These are phyloP conservation scores for Ammodytes dubius DNA, from an alignment of 2,113 vertebrate species.

Conservation along the genomic window DNA sequence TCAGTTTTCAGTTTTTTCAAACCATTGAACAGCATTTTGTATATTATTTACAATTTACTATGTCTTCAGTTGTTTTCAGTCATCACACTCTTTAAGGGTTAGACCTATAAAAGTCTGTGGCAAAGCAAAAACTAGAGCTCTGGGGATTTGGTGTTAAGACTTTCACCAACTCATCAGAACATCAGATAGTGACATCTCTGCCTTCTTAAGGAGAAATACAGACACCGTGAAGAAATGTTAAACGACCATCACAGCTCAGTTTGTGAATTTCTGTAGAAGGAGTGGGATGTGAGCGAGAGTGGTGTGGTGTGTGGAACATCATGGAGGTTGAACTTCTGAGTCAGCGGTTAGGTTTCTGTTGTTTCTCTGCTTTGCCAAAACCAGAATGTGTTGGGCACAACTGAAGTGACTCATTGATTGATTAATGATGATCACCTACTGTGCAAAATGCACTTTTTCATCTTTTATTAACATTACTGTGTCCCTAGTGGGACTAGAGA, in stretches of 20 bases:
- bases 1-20: too few species aligned
- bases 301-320: not conserved
- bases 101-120: not conserved
- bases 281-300: not conserved
- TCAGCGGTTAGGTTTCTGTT: too few species aligned
- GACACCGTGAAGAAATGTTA: not conserved
- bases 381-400: not conserved
- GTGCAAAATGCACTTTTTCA: too few species aligned
- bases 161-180: not conserved
- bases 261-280: not conserved
- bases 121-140: not conserved
- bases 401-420: not conserved
- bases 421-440: too few species aligned
- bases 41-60: too few species aligned
- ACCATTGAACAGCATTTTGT: too few species aligned
- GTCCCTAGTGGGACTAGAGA: too few species aligned
- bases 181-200: not conserved
- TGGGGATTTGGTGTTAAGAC: not conserved
- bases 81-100: not conserved
- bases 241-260: not conserved
- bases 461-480: too few species aligned
- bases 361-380: not conserved
- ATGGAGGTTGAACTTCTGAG: not conserved
- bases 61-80: not conserved
- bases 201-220: not conserved